These are phyloP conservation scores for Melanitta fusca DNA, from an alignment of 2,797 vertebrate genomes.

Conservation along the genomic window DNA sequence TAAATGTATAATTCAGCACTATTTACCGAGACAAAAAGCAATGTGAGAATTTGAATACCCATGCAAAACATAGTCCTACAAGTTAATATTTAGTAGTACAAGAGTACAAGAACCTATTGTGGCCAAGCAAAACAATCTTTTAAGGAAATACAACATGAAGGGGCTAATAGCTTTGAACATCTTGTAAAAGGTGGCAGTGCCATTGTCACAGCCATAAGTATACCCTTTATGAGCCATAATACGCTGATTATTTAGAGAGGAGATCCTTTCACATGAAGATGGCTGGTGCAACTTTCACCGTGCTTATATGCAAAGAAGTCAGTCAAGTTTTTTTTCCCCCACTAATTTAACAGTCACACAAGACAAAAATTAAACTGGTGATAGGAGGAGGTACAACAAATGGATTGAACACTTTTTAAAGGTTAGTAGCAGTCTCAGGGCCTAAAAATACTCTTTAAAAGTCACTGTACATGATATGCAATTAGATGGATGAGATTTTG, in stretches of 20 bases:
- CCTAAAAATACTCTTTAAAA: constrained; percentile 50
- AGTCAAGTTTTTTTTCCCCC: not conserved
- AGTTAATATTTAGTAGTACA: not conserved
- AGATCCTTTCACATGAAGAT: not conserved
- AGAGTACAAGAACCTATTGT: not conserved
- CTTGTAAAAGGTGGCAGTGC: not conserved
- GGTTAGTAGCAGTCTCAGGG: constrained; percentile 20
- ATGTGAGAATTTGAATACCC: not conserved
- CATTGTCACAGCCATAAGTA: not conserved
- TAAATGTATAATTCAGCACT: not conserved
- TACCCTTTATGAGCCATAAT: not conserved
- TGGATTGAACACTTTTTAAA: constrained; percentile 43
- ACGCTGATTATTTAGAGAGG: fast-evolving
- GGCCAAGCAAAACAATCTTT: not conserved
- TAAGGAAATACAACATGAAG: not conserved
- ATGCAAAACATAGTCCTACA: not conserved
- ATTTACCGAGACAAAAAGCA: constrained; percentile 7
- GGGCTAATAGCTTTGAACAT: not conserved
- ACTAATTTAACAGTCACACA: not conserved
- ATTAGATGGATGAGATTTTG: constrained; percentile 54
- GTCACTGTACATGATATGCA: constrained; percentile 33
- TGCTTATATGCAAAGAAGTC: not conserved
- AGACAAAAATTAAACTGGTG: constrained; percentile 1
- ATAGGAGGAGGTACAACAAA: not conserved
- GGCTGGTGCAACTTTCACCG: not conserved